Evolutionary conservation across 2,888 invertebrate species (phyloP).

Genomic region (Fissipunctia ypsillon): DNA sequence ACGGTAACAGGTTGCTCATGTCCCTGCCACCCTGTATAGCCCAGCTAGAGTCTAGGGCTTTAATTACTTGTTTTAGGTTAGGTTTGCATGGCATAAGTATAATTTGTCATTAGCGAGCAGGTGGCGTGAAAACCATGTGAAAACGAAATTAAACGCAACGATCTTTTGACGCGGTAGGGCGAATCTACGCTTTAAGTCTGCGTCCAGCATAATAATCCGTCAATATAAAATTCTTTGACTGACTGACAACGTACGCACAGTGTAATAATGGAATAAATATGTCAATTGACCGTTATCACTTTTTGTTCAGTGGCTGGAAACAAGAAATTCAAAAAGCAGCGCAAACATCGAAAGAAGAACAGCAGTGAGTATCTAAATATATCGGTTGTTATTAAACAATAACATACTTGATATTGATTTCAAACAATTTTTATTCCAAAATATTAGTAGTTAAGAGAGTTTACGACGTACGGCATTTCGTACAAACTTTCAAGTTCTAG

Average conservation of each 20-base stretch:
- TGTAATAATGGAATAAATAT: background rate
- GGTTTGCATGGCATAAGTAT: too few species aligned
- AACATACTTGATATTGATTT: background rate
- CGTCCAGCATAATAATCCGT: background rate
- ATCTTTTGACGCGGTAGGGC: background rate
- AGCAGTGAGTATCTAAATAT: constrained; percentile 31
- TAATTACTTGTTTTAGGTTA: too few species aligned
- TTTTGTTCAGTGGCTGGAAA: constrained; percentile 19
- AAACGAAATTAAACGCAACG: background rate
- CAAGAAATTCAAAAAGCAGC: constrained; percentile 6
- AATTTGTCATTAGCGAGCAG: too few species aligned
- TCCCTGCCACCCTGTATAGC: too few species aligned
- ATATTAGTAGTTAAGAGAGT: too few species aligned
- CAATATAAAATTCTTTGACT: background rate
- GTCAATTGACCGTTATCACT: background rate
- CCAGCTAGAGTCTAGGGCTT: too few species aligned
- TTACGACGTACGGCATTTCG: too few species aligned
- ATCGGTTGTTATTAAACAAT: background rate
- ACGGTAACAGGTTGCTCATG: too few species aligned
- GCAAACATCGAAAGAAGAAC: constrained; percentile 2
- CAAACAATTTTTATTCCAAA: background rate
- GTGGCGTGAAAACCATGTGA: too few species aligned
- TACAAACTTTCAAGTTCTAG: too few species aligned
- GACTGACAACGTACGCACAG: background rate
- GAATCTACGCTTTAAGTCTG: background rate